These are phyloP conservation scores for Xyrauchen texanus DNA, from an alignment of 2,113 vertebrate species.

Conservation along the genomic window DNA sequence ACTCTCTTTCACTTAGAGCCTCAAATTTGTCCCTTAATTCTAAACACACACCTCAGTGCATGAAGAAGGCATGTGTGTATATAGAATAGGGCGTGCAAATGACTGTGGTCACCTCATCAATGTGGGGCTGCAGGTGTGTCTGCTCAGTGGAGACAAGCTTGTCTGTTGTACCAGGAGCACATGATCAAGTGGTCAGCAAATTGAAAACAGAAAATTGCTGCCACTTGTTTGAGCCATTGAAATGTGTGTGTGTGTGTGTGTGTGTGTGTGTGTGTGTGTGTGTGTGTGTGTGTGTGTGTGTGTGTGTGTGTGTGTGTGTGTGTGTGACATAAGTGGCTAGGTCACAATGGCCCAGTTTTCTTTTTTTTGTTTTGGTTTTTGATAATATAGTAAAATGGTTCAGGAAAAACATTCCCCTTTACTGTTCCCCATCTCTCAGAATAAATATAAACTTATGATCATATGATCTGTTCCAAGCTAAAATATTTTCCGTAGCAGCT, in stretches of 20 bases:
- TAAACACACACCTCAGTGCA: background rate
- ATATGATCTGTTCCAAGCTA: background rate
- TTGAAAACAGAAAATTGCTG: conserved; percentile 81
- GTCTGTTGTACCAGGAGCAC: conserved; percentile 65
- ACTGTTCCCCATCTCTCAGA: background rate
- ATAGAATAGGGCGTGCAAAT: conserved; percentile 16
- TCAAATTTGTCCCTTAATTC: conserved; percentile 26
- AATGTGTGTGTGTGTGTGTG: conserved; percentile 58
- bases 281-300: conserved; percentile 63
- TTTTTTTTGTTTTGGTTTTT: conserved; percentile 56
- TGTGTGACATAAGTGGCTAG: conserved; percentile 57
- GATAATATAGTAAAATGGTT: conserved; percentile 67
- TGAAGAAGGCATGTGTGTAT: conserved; percentile 33
- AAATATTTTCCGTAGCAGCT: background rate
- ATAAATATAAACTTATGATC: conserved; percentile 13
- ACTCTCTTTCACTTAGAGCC: background rate
- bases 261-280: conserved; percentile 24
- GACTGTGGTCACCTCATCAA: conserved; percentile 31
- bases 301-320: conserved; percentile 63
- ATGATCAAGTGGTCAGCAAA: conserved; percentile 83
- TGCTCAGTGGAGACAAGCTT: conserved; percentile 61
- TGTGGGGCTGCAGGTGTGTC: conserved; percentile 38
- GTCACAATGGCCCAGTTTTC: conserved; percentile 68
- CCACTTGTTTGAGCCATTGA: conserved; percentile 71
- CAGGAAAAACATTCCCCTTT: background rate